phyloP scores from a whole-genome alignment of 64 coral and sea anemone genomes.

The Actinia tenebrosa region DNA sequence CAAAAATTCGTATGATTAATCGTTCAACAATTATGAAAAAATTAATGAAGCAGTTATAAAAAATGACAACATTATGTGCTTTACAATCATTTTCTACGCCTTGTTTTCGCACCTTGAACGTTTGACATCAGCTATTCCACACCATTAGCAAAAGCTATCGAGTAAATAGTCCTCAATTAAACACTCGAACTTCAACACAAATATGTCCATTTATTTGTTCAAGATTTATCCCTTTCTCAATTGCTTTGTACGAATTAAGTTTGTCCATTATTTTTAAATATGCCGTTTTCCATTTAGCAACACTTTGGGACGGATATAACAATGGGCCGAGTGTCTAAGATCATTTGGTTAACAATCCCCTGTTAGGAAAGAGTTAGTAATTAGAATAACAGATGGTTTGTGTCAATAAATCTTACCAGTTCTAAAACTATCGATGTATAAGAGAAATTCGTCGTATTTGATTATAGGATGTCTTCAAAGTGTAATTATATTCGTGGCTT shows the following conservation, averaged over 20 bases:
- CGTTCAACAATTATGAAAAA: too few species aligned
- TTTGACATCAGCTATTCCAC: too few species aligned
- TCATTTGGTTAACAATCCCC: slow-evolving; percentile 4
- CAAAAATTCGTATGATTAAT: too few species aligned
- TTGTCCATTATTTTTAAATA: not conserved
- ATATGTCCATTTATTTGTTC: not conserved
- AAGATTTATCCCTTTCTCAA: not conserved
- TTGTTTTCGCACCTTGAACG: too few species aligned
- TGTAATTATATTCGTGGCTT: not conserved
- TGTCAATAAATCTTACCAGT: not conserved
- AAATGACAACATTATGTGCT: too few species aligned
- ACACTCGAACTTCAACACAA: not conserved
- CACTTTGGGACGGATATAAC: not conserved
- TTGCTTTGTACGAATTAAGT: not conserved
- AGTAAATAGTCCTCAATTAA: not conserved
- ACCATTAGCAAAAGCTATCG: not conserved
- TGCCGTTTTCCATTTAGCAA: not conserved
- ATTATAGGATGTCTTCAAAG: not conserved
- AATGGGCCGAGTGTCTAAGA: not conserved
- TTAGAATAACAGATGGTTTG: not conserved
- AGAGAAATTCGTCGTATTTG: not conserved
- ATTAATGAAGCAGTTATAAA: too few species aligned
- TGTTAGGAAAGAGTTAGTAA: not conserved
- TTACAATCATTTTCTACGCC: too few species aligned
- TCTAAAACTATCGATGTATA: not conserved